Conservation (phyloP, 2,888 invertebrate species). For the Epinotia brunnichana region DNA sequence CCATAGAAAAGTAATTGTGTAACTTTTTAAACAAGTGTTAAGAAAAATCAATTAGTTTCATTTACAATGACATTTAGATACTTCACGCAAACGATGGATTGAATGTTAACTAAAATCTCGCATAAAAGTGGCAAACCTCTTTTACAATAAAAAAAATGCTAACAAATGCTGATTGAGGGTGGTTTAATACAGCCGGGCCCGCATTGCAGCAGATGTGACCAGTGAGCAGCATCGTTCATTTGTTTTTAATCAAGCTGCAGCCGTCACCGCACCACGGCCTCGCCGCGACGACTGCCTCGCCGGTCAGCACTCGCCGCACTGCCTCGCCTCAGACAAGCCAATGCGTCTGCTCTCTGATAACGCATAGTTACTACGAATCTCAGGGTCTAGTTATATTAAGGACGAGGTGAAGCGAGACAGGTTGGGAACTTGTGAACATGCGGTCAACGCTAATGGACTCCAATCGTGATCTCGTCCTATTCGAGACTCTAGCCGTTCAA, state of each 20-base stretch:
- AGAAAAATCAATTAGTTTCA: no score
- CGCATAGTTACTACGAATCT: background rate
- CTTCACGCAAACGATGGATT: no score
- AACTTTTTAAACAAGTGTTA: no score
- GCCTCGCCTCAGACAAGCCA: background rate
- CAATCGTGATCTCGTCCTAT: background rate
- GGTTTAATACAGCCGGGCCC: background rate
- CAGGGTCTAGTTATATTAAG: background rate
- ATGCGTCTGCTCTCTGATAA: background rate
- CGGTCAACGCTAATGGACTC: background rate
- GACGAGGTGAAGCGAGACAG: background rate
- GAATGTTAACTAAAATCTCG: no score
- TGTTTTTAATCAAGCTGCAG: slow-evolving; percentile 16
- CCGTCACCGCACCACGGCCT: background rate
- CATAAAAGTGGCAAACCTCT: no score
- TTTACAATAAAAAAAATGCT: no score
- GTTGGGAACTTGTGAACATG: background rate
- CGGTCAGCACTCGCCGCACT: background rate
- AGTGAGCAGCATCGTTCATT: background rate
- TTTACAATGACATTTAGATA: no score
- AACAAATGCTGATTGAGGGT: no score
- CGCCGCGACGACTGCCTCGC: background rate
- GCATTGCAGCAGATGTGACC: background rate
- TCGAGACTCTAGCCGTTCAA: no score
- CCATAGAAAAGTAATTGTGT: no score